Percentiles rank a stretch among this genome's conserved stretches.
Evolutionary conservation across 2,888 invertebrate genomes (phyloP).

Genomic region (Megalurothrips usitatus): DNA sequence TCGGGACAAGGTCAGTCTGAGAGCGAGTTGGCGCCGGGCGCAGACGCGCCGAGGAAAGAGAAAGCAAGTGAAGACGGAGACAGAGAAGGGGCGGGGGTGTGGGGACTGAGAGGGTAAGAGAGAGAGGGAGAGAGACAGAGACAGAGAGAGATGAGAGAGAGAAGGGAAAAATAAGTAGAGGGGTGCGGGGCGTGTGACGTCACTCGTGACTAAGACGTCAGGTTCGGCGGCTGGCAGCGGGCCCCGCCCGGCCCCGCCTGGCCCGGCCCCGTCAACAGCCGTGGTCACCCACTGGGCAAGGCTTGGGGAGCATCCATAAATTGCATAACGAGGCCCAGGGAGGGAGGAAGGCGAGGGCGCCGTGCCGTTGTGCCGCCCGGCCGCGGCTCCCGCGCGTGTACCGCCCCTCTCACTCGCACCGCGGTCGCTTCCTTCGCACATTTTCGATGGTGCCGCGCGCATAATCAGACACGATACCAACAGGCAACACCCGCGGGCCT

Average conservation of each 20-base stretch:
- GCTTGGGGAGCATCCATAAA: not conserved
- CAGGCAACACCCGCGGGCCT: too few species aligned
- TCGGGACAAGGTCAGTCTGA: not conserved
- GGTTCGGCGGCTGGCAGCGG: not conserved
- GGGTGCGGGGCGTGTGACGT: not conserved
- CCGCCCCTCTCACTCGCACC: too few species aligned
- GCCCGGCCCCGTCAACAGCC: not conserved
- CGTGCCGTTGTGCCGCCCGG: too few species aligned
- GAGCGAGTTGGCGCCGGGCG: not conserved
- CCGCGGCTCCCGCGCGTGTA: too few species aligned
- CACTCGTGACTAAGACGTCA: constrained; percentile 21
- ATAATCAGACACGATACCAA: too few species aligned
- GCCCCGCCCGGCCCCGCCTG: too few species aligned
- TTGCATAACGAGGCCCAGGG: not conserved
- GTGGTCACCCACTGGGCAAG: not conserved
- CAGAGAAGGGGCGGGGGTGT: not conserved
- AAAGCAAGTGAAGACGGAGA: not conserved
- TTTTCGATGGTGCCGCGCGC: too few species aligned
- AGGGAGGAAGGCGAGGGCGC: too few species aligned
- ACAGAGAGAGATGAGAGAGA: too few species aligned
- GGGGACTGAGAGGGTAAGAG: not conserved
- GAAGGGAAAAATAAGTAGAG: too few species aligned
- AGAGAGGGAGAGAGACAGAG: too few species aligned
- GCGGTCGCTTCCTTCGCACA: too few species aligned
- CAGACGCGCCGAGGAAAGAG: not conserved